Percentiles rank a stretch among this genome's conserved stretches.
Conservation (phyloP, 2,888 invertebrate species). For the Callyntrura guangdongensis region DNA sequence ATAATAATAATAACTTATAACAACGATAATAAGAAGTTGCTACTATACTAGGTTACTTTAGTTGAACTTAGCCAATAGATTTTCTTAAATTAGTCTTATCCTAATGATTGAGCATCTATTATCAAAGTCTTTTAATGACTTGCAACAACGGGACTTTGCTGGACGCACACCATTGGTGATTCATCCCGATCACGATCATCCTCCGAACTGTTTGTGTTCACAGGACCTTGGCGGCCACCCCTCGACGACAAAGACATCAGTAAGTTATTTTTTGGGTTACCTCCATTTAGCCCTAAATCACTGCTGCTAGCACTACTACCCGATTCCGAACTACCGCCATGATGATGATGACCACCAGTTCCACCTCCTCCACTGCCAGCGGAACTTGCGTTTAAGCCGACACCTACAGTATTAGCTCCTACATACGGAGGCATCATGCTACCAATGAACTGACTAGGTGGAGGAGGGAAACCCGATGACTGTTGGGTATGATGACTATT, state of each 20-base stretch:
- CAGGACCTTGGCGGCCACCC: conserved; percentile 80
- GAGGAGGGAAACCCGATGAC: conserved; percentile 81
- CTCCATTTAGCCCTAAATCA: conserved; percentile 82
- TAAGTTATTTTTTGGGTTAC: conserved; percentile 81
- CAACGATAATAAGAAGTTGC: conserved; percentile 42
- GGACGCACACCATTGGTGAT: conserved; percentile 95
- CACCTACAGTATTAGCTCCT: conserved; percentile 71
- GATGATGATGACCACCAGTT: conserved; percentile 59
- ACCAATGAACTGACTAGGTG: conserved; percentile 84
- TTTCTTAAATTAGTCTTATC: conserved; percentile 60
- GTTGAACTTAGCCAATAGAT: conserved; percentile 24
- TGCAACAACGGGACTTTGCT: conserved; percentile 96
- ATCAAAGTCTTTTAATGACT: conserved; percentile 90
- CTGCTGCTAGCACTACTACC: conserved; percentile 84
- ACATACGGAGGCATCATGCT: conserved; percentile 81
- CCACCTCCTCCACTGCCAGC: conserved; percentile 77
- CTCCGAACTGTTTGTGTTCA: conserved; percentile 83
- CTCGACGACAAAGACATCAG: conserved; percentile 84
- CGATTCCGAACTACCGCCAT: conserved; percentile 81
- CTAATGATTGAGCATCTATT: conserved; percentile 85
- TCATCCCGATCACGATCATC: conserved; percentile 88
- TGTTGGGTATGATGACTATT: conserved; percentile 81
- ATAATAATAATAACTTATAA: conserved; percentile 51
- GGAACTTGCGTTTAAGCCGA: conserved; percentile 73
- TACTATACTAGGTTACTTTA: conserved; percentile 14